Conservation (phyloP, 2,888 invertebrate genomes). For the Antheraea yamamai region DNA sequence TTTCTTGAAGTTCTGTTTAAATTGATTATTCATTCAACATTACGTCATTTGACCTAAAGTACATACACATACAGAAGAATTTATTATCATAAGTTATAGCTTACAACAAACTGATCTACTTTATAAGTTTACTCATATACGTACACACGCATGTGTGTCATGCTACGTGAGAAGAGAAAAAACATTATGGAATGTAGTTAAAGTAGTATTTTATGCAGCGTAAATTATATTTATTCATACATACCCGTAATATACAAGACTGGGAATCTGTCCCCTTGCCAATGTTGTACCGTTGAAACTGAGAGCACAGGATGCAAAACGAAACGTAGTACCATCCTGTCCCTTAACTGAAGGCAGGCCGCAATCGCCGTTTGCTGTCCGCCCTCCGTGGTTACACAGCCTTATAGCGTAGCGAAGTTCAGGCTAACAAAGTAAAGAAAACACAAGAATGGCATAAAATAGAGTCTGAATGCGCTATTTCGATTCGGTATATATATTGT, state of each 20-base stretch:
- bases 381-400: conserved; percentile 93
- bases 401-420: conserved; percentile 94
- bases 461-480: neutral
- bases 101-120: too few species aligned
- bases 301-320: conserved; percentile 94
- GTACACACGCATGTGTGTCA: too few species aligned
- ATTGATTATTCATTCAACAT: neutral
- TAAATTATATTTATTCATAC: conserved; percentile 1
- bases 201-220: neutral
- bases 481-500: neutral
- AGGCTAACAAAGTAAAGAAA: conserved; percentile 78
- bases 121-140: too few species aligned
- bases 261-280: conserved; percentile 96
- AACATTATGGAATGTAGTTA: neutral
- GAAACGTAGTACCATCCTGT: conserved; percentile 95
- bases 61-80: too few species aligned
- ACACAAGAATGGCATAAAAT: neutral
- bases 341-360: conserved; percentile 94
- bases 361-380: conserved; percentile 97
- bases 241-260: conserved; percentile 93
- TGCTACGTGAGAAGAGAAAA: too few species aligned
- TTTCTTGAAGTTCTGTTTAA: conserved; percentile 8
- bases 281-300: conserved; percentile 98
- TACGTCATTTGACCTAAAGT: too few species aligned
- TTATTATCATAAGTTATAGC: too few species aligned